phyloP scores from a whole-genome alignment of 2,113 vertebrate species.

The Gavialis gangeticus region DNA sequence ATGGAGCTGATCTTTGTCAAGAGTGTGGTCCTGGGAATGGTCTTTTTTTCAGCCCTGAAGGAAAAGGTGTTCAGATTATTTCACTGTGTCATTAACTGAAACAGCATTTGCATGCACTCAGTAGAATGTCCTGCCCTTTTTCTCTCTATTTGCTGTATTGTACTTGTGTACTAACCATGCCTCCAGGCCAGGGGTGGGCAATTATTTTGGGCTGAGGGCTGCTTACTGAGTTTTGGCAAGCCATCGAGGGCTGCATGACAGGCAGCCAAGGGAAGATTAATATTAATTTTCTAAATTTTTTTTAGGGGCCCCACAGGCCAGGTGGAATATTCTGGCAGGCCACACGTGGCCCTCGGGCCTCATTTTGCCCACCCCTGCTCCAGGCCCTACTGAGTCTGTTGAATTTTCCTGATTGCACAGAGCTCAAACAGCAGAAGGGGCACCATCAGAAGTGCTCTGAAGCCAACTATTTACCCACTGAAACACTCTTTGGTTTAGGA shows the following conservation, averaged over 20 bases:
- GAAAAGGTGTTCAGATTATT: background rate
- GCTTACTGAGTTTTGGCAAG: too few species aligned
- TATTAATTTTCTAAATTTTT: too few species aligned
- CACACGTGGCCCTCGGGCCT: too few species aligned
- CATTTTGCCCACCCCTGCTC: background rate
- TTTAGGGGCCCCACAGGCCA: too few species aligned
- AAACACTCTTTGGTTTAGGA: rapidly evolving
- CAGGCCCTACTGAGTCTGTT: background rate
- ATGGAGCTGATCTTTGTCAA: background rate
- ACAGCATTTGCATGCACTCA: background rate
- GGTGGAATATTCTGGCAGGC: too few species aligned
- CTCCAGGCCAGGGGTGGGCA: background rate
- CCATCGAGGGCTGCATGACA: too few species aligned
- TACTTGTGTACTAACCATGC: rapidly evolving
- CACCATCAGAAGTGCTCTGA: background rate
- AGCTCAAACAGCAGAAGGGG: background rate
- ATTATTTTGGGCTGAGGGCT: too few species aligned
- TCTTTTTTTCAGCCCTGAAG: background rate
- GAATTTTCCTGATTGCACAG: background rate
- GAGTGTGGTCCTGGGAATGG: background rate
- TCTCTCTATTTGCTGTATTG: background rate
- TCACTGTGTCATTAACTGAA: background rate
- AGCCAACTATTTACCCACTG: background rate
- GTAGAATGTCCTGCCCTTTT: background rate
- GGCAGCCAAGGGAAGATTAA: too few species aligned